Base-by-base conservation (phyloP, 2,113 vertebrate species). In the Bubo scandiacus region DNA sequence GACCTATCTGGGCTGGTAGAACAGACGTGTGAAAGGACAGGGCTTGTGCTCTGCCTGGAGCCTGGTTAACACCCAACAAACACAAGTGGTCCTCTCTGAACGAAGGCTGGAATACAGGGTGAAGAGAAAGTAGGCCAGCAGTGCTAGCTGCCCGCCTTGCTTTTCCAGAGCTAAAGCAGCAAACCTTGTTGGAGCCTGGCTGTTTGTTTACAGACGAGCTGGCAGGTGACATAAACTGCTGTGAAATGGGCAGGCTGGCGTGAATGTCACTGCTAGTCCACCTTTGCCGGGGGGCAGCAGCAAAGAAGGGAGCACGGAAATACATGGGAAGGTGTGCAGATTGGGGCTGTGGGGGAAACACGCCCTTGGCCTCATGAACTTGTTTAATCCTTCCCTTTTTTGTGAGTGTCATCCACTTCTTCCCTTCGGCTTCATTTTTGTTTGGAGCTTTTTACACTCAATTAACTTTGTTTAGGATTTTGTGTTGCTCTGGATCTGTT, bases 11-110 rank as follows among this genome's bases (percentile, higher is more conserved):
- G 55, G 52, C 21, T 15, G 29, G 25, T 19, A 62, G 40, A 16
- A 4, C 58, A 2, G 4, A 15, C 0, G 5, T 12, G 43, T 16
- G 61, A 20, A 52, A 68, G 70, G 36, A 20, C 71, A 67, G 84
- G 43, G 61, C 32, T 15, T 7, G 23, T 59, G 91, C 74, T 66
- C 55, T 91, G 68, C 67, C 7, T 2, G 15, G 21, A 74, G 73
- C 38, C 7, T 3, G 0, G 22, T 7, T 12, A 66, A 65, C 70
- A 5, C 70, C 1, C 8, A 42, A 4, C n/a, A 45, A 27, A 2
- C 4, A 26, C 42, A 5, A 43, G 16, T 1, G 43, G 17, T 82
- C 43, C 90, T 68, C 30, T 32, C 68, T 61, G 57, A 55, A 22
- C 0, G 20, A 3, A 9, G 8, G 59, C 86, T 81, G 63, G 19